Evolutionary conservation across 2,113 vertebrate genomes (phyloP).

Genomic region (Nothobranchius kuhntae): DNA sequence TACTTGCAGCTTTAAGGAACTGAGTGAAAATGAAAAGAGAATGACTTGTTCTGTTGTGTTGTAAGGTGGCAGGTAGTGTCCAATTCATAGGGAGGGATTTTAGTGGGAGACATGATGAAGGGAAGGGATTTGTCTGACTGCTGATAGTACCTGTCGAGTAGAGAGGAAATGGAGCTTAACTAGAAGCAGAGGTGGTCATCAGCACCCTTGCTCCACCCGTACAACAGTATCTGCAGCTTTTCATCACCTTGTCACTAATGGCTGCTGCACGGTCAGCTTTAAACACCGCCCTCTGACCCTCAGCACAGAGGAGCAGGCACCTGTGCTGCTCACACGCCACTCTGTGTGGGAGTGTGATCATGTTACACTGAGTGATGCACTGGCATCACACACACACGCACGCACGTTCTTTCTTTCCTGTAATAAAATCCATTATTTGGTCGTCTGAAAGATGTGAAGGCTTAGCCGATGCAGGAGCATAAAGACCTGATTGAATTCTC

Average conservation of each 20-base stretch:
- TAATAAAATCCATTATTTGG: slow-evolving; percentile 22
- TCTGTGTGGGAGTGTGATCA: slow-evolving; percentile 39
- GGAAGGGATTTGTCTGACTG: slow-evolving; percentile 79
- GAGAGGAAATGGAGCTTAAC: slow-evolving; percentile 82
- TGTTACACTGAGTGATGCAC: slow-evolving; percentile 42
- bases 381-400: slow-evolving; percentile 34
- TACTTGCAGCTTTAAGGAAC: not conserved
- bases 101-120: slow-evolving; percentile 33
- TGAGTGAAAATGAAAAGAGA: not conserved
- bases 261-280: slow-evolving; percentile 68
- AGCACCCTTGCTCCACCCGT: slow-evolving; percentile 47
- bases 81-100: slow-evolving; percentile 55
- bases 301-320: slow-evolving; percentile 41
- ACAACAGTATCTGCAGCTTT: slow-evolving; percentile 58
- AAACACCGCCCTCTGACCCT: slow-evolving; percentile 37
- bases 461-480: slow-evolving; percentile 22
- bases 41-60: not conserved
- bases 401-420: slow-evolving; percentile 12
- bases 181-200: slow-evolving; percentile 53
- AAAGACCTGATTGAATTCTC: slow-evolving; percentile 62
- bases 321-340: slow-evolving; percentile 42
- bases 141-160: slow-evolving; percentile 86
- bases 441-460: slow-evolving; percentile 18
- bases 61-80: slow-evolving; percentile 36
- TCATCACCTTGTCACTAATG: slow-evolving; percentile 74